Percentiles rank a stretch among this genome's conserved stretches.
Evolutionary conservation across 2,113 vertebrate species (phyloP).

Genomic region (Argyrosomus japonicus): DNA sequence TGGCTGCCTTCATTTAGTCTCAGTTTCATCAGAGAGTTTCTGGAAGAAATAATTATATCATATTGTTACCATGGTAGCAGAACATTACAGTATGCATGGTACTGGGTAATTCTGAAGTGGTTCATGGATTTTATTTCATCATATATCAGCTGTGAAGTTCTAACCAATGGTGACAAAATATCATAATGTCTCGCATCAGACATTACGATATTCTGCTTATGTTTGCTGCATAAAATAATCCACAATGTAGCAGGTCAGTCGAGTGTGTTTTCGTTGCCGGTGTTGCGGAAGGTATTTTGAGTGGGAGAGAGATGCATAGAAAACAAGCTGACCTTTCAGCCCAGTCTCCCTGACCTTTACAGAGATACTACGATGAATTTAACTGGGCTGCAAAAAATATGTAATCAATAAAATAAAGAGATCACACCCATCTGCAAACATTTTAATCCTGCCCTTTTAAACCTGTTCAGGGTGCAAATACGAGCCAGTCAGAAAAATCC

Average conservation of each 20-base stretch:
- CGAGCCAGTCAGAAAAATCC: not conserved
- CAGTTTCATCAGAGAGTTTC: conserved; percentile 7
- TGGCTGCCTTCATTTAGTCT: conserved; percentile 2
- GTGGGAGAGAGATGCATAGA: not conserved
- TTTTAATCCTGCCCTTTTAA: not conserved
- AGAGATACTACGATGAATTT: not conserved
- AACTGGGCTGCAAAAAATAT: not conserved
- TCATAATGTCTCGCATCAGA: not conserved
- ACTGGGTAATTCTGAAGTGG: not conserved
- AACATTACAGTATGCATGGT: not conserved
- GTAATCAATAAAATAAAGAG: not conserved
- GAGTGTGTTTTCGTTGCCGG: not conserved
- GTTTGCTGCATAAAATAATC: too few relatives aligned
- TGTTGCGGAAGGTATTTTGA: not conserved
- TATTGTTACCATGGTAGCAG: conserved; percentile 3
- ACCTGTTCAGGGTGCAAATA: not conserved
- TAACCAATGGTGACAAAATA: not conserved
- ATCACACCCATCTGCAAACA: not conserved
- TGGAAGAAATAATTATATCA: not conserved
- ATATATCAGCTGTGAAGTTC: too few relatives aligned
- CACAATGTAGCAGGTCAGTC: too few relatives aligned
- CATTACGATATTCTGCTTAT: too few relatives aligned
- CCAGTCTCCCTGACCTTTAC: not conserved
- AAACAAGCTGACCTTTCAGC: not conserved
- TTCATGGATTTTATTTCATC: not conserved